Conservation (phyloP, 2,113 vertebrate species). For the Phylloscopus trochiloides region DNA sequence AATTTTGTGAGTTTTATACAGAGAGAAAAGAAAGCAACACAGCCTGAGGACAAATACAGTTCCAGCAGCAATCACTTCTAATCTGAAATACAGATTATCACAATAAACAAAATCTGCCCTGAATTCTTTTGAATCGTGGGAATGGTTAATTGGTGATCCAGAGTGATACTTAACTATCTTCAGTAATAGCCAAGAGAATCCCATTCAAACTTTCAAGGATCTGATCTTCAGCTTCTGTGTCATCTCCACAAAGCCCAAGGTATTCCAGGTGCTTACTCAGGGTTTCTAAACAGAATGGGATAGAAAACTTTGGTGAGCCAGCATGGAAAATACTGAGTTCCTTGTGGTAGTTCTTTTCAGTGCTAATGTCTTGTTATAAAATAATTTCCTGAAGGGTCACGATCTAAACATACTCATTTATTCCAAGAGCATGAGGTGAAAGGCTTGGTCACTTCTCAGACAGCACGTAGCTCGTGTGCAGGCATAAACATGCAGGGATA, state of each 20-base stretch:
- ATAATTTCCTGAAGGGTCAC: neutral
- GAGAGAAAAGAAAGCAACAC: neutral
- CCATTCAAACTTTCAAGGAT: constrained; percentile 57
- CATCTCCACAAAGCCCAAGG: constrained; percentile 35
- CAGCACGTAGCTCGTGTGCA: neutral
- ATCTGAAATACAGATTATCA: neutral
- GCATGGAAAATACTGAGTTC: neutral
- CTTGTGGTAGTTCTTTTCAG: neutral
- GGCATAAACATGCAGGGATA: neutral
- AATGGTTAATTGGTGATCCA: neutral
- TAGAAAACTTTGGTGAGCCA: neutral
- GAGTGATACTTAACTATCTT: constrained; percentile 72
- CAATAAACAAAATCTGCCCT: neutral
- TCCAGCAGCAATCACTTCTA: neutral
- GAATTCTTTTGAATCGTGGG: neutral
- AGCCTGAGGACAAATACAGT: neutral
- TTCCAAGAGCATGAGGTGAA: neutral
- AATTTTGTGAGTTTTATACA: neutral
- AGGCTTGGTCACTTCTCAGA: neutral
- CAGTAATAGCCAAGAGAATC: constrained; percentile 61
- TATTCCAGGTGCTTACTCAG: constrained; percentile 55
- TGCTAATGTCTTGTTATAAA: neutral
- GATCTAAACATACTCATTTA: neutral
- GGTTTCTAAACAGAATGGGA: constrained; percentile 31
- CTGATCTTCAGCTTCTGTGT: constrained; percentile 35